phyloP scores from a whole-genome alignment of 2,113 vertebrate species.

The Pipa parva region DNA sequence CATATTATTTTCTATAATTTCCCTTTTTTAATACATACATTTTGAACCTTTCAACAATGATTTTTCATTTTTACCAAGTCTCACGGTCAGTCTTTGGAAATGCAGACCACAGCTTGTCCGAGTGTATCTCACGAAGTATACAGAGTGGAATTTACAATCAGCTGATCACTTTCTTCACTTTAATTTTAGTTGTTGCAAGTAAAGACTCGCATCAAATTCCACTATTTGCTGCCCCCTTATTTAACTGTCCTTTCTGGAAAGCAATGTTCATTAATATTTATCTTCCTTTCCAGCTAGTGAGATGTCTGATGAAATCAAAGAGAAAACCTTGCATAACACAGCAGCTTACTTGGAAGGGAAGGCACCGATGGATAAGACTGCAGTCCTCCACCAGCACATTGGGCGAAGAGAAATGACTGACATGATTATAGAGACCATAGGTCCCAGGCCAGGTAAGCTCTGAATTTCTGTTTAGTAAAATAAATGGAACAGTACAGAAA shows the following conservation, averaged over 20 bases:
- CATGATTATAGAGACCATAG: conserved; percentile 92
- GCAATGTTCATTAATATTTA: conserved; percentile 36
- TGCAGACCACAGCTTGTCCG: too few species aligned
- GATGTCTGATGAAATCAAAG: conserved; percentile 79
- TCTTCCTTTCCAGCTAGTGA: conserved; percentile 60
- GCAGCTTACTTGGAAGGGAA: conserved; percentile 74
- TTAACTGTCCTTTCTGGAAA: conserved; percentile 6
- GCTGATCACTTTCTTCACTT: too few species aligned
- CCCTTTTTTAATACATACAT: too few species aligned
- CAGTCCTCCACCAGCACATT: conserved; percentile 88
- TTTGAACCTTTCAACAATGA: too few species aligned
- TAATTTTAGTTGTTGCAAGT: too few species aligned
- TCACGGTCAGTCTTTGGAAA: too few species aligned
- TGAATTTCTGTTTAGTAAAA: background rate
- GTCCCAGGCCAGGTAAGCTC: conserved; percentile 66
- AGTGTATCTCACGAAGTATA: too few species aligned
- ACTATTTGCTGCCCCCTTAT: background rate
- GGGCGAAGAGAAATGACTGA: conserved; percentile 92
- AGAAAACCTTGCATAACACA: conserved; percentile 70
- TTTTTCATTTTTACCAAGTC: too few species aligned
- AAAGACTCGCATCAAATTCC: too few species aligned
- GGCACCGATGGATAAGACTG: conserved; percentile 72
- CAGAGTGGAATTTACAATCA: too few species aligned
- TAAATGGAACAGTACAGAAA: too few species aligned
- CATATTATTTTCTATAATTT: too few species aligned